A percentile compares a stretch with the other conserved stretches of the same genome.
phyloP scores from a whole-genome alignment of 1,140 invertebrate genomes.

The Halictus rubicundus region DNA sequence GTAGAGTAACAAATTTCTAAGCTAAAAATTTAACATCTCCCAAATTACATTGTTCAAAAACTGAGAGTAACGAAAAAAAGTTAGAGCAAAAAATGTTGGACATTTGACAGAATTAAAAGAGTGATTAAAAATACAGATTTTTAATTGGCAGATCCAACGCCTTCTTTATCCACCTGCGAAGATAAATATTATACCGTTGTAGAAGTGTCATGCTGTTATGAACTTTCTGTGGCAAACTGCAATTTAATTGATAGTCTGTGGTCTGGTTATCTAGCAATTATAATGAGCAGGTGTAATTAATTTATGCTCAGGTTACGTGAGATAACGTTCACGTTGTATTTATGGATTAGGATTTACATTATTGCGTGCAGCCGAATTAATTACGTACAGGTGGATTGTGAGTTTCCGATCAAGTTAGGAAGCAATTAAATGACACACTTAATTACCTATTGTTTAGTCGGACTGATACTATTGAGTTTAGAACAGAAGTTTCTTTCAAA shows the following conservation, averaged over 20 bases:
- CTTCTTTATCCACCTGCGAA: too few species aligned
- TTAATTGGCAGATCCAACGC: too few species aligned
- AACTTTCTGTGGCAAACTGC: too few species aligned
- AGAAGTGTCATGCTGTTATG: too few species aligned
- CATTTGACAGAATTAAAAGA: too few species aligned
- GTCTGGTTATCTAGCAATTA: slow-evolving; percentile 13
- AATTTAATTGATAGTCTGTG: slow-evolving; percentile 1
- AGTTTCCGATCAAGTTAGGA: background rate
- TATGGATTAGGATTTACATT: slow-evolving; percentile 45
- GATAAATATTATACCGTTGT: too few species aligned
- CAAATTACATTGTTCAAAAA: too few species aligned
- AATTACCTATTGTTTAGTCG: slow-evolving; percentile 16
- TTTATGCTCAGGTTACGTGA: slow-evolving; percentile 12
- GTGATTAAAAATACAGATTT: too few species aligned
- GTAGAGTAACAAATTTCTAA: too few species aligned
- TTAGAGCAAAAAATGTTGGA: too few species aligned
- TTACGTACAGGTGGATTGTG: background rate
- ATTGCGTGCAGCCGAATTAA: slow-evolving; percentile 28
- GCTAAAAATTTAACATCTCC: too few species aligned
- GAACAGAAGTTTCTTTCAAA: background rate
- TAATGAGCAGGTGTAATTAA: slow-evolving; percentile 27
- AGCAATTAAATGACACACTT: slow-evolving; percentile 35
- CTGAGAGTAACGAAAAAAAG: too few species aligned
- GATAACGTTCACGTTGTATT: slow-evolving; percentile 36
- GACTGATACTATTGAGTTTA: background rate